Base-by-base conservation (phyloP, 2,888 invertebrate species). In the Acanthosepion pharaonis region DNA sequence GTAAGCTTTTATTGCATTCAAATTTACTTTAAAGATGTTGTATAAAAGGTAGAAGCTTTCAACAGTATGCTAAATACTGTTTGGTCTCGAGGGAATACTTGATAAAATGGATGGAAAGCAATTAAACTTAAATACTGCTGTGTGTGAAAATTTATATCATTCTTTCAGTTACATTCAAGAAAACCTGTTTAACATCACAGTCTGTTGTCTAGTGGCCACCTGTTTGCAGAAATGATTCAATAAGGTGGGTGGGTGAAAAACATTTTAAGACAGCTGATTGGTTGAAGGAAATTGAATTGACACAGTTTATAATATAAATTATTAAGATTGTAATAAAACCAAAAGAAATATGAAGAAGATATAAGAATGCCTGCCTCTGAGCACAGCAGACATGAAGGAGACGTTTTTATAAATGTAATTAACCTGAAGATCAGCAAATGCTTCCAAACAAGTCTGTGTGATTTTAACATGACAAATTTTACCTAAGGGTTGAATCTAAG, bases 351-450 rank as follows among this genome's bases (percentile, higher is more conserved):
- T 33, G 64, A 64, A 2, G 78, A 33, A 78, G 33, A n/a, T 18
- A 11, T 15, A n/a, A 33, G 78, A 78, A 78, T 78, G 78, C 33
- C 11, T 33, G 78, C n/a, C 78, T 78, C 15, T 11, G 11, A 33
- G 78, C 15, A n/a, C 11, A n/a, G 15, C 78, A 78, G 78, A 78
- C 78, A 78, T 78, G 78, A 78, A 78, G 78, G 78, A 78, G 78
- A 78, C 78, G 33, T 18, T 78, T 78, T 78, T 78, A 8, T 78
- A 78, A n/a, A 78, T n/a, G 78, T 33, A 78, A 78, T 78, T 78
- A 78, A 78, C 78, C 78, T 33, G 78, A 78, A 78, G 78, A 78
- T n/a, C n/a, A 78, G 78, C 78, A 78, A 33, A 78, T 78, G 78
- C 78, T 78, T n/a, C 33, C 78, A 78, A 78, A 78, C 78, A 78